Evolutionary conservation across 2,113 vertebrate genomes (phyloP), one percentile per base, ranked within the genome.

Genomic region (Acinonyx jubatus): DNA sequence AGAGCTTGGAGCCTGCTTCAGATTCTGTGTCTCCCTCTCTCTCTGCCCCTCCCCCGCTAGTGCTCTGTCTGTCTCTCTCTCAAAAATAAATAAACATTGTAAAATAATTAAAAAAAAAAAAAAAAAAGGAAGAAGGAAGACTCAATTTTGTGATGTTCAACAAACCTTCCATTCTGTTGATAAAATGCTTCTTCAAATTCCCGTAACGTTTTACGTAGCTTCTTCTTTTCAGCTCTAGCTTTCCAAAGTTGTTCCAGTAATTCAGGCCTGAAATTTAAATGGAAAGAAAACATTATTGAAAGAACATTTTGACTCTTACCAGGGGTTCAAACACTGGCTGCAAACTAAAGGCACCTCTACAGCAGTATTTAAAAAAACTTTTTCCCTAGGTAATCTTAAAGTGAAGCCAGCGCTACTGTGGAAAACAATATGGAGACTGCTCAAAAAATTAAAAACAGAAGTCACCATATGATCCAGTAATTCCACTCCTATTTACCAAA

Each of bases 231-330:
- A 97, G 99, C 99, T 99, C 99, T 99, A 98, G 99, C 99, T 98
- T 99, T 99, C 99, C 99, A 99, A 98, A 99, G 99, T 98, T 99
- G 99, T 98, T 99, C 99, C 98, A 99, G 97, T 98, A 99, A 99
- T 99, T 99, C 99, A 91, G 99, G 99, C 99, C 99, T 99, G 98
- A 88, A 98, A 98, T 97, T 97, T 96, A 84, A 97, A 92, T n/a
- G 27, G n/a, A 96, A 98, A 45, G 87, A 97, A 97, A 97, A 97
- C 1, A 68, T 97, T 92, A 98, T 1, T 90, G 12, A 97, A 92
- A 88, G 21, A 23, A n/a, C 8, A 92, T 25, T 71, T 10, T 5
- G 16, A 38, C 88, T 96, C 11, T 89, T 89, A 94, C 73, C 10
- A 93, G 31, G 66, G 52, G 23, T 89, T 89, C 27, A 79, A 91